Evolutionary conservation across 92 coral and sea anemone genomes (phyloP).

Genomic region (Zoanthus solanderi): DNA sequence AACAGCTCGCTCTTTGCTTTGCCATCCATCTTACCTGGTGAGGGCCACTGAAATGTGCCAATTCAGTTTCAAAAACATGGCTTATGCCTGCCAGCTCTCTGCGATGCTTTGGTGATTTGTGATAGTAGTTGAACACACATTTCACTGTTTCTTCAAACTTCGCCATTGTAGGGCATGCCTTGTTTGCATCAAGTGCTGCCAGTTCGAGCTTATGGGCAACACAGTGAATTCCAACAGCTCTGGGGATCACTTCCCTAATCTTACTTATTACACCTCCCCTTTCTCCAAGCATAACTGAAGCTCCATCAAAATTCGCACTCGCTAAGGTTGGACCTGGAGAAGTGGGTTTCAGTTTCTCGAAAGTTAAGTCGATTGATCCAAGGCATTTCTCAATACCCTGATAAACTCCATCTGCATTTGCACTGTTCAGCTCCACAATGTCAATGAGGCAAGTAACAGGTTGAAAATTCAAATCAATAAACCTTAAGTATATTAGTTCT

Average conservation of each 20-base stretch:
- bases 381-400: slow-evolving; percentile 25
- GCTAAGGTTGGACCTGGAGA: slow-evolving; percentile 55
- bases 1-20: slow-evolving; percentile 51
- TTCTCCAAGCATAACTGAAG: slow-evolving; percentile 58
- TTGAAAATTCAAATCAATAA: neutral
- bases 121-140: slow-evolving; percentile 52
- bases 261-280: slow-evolving; percentile 34
- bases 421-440: neutral
- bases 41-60: slow-evolving; percentile 32
- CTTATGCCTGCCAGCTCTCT: slow-evolving; percentile 33
- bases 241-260: slow-evolving; percentile 36
- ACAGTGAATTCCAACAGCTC: slow-evolving; percentile 52
- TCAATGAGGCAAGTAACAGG: slow-evolving; percentile 21
- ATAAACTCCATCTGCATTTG: slow-evolving; percentile 5
- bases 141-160: slow-evolving; percentile 46
- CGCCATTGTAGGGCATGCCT: neutral
- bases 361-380: slow-evolving; percentile 38
- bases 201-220: slow-evolving; percentile 60
- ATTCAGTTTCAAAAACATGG: slow-evolving; percentile 35
- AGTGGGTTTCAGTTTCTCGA: slow-evolving; percentile 47
- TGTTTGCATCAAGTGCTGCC: slow-evolving; percentile 49
- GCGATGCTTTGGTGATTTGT: neutral
- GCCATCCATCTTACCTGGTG: slow-evolving; percentile 57
- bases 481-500: neutral
- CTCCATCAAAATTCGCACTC: slow-evolving; percentile 58